Evolutionary conservation across 2,888 invertebrate species (phyloP), one percentile per base, ranked within the genome.

Genomic region (Danaus chrysippus): DNA sequence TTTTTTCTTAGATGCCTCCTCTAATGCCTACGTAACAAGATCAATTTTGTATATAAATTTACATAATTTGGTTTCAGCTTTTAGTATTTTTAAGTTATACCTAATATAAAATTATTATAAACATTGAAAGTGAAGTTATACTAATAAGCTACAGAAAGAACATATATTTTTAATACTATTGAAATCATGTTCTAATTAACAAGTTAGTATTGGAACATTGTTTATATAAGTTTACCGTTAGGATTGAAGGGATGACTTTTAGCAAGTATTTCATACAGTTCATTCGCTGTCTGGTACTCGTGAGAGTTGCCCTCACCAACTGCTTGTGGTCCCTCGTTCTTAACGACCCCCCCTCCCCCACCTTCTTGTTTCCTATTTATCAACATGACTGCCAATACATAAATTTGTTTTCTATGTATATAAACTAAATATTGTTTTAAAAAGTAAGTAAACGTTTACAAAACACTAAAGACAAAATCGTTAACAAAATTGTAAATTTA

Each of bases 231-330:
- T 76, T 76, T 68, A 85, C 84, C 78, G 19, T 65, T 70, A 10
- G 66, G 60, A 57, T 76, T 71, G 58, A 80, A 78, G 34, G 74
- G 69, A 59, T 77, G 74, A 56, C 80, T 78, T 58, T 74, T 80
- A 1, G 82, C 77, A 81, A 86, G 84, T 0, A 86, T 65, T 41
- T 86, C 82, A 59, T 81, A 86, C 10, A 87, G 74, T 54, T 87
- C 81, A 59, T 75, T 78, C 1, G 86, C 86, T 0, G 84, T 83
- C 44, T 79, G 77, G 61, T 81, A 83, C 23, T 81, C 80, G 10
- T 76, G 71, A 0, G 73, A 65, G 62, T 62, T 66, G 42, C 74
- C 75, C 1, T 58, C 64, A 62, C 44, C 60, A 34, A 5, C 23
- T 34, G 3, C 23, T 56, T 9, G 61, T 62, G 42, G 15, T 54